These are phyloP conservation scores for Malurus cyaneus DNA, from an alignment of 2,113 vertebrate genomes.

Conservation along the genomic window DNA sequence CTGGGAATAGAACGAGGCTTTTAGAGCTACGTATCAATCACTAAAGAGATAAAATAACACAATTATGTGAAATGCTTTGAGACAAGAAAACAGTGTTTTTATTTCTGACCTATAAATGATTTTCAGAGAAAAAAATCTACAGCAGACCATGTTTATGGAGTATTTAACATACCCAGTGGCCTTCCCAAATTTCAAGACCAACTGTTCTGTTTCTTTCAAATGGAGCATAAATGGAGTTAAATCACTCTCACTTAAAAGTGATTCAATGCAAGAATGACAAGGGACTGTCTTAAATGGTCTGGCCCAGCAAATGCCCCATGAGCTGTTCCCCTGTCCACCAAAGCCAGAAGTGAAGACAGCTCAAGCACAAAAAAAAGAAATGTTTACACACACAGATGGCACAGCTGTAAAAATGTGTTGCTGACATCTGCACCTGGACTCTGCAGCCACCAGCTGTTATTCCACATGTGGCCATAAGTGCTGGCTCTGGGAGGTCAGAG, in stretches of 20 bases:
- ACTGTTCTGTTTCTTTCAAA: constrained; percentile 31
- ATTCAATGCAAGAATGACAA: constrained; percentile 22
- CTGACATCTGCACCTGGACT: constrained; percentile 70
- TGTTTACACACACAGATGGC: constrained; percentile 63
- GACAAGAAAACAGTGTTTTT: background rate
- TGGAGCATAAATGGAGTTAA: constrained; percentile 4
- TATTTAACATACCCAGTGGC: background rate
- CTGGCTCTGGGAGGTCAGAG: constrained; percentile 58
- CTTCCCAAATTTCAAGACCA: constrained; percentile 1
- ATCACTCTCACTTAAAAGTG: background rate
- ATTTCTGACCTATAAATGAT: background rate
- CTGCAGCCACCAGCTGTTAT: constrained; percentile 64
- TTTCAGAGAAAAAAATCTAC: background rate
- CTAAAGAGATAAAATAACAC: background rate
- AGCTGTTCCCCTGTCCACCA: background rate
- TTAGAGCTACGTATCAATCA: no score
- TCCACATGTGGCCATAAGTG: constrained; percentile 61
- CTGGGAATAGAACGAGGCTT: no score
- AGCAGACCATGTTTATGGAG: background rate
- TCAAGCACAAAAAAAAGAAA: constrained; percentile 45
- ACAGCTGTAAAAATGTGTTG: constrained; percentile 63
- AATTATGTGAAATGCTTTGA: background rate
- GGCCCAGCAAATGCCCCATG: constrained; percentile 2
- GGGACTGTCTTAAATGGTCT: background rate
- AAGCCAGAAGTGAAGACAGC: constrained; percentile 46